Evolutionary conservation across 1,140 invertebrate genomes (phyloP), one percentile per base, ranked within the genome.

Genomic region (Harpegnathos saltator): DNA sequence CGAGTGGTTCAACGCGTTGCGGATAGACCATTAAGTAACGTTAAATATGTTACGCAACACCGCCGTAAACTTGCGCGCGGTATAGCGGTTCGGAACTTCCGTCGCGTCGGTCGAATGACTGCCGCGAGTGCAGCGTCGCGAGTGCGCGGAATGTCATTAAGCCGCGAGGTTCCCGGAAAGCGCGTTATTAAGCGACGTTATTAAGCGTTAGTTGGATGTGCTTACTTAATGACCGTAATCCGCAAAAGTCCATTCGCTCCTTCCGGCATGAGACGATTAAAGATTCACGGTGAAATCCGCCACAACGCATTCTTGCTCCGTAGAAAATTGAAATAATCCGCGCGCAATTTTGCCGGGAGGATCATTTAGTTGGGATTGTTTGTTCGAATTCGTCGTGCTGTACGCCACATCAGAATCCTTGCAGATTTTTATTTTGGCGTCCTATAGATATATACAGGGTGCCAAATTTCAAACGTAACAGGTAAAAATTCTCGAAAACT

Each of bases 11-110:
- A 69, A 80, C 75, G 52, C 29, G 22, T 33, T 22, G 22, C 52
- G 26, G 63, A 80, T 59, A 80, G 75, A 80, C 19, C 33, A 52
- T 69, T 69, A 58, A 69, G 22, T 68, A 80, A 80, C 52, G 52
- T 58, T 69, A 69, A 69, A 80, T 71, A 69, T 69, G 71, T 80
- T 69, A 58, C 59, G 22, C 12, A 54, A 62, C 65, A 71, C 0
- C n/a, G n/a, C 22, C 19, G 22, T 59, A 58, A 80, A 80, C 75
- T 80, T 80, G 22, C 22, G 26, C 29, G 17, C 44, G 44, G 26
- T n/a, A n/a, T n/a, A n/a, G n/a, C 33, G 58, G 75, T 58, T 69
- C 12, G 3, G 1, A 80, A 80, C 52, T 71, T 71, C 19, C 75
- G 19, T 24, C 38, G 3, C 4, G 3, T 38, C 48, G 7, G 54